Evolutionary conservation across 2,888 invertebrate species (phyloP).

Genomic region (Lochmaea crataegi): DNA sequence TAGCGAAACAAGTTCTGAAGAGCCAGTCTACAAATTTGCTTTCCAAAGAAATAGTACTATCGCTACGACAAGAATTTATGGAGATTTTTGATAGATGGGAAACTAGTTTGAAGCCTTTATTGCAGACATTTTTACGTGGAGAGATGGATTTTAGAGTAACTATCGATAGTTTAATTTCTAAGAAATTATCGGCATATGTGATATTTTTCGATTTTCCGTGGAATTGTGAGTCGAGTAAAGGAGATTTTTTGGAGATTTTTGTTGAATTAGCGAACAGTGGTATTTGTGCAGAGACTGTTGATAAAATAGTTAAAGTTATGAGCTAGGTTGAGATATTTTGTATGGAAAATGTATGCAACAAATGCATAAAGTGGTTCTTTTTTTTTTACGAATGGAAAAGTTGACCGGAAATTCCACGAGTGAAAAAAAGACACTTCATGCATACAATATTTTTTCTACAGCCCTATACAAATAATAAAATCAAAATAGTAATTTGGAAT

Average conservation of each 20-base stretch:
- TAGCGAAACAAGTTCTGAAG: constrained; percentile 68
- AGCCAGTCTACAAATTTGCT: constrained; percentile 66
- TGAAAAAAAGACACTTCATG: too few species aligned
- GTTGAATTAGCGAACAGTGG: constrained; percentile 37
- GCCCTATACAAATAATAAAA: too few species aligned
- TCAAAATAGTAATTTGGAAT: too few species aligned
- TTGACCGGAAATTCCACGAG: too few species aligned
- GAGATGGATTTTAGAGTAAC: constrained; percentile 63
- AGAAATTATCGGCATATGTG: constrained; percentile 68
- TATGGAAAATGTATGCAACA: too few species aligned
- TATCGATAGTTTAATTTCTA: constrained; percentile 57
- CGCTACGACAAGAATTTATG: constrained; percentile 71
- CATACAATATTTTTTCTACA: too few species aligned
- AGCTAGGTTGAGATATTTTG: constrained; percentile 29
- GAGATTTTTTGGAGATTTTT: constrained; percentile 55
- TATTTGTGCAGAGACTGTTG: constrained; percentile 39
- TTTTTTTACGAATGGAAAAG: too few species aligned
- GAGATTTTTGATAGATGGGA: constrained; percentile 71
- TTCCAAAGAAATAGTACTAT: constrained; percentile 71
- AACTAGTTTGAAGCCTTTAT: constrained; percentile 42
- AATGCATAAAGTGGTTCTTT: too few species aligned
- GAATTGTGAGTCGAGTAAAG: constrained; percentile 57
- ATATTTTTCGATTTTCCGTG: constrained; percentile 71
- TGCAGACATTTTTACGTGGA: constrained; percentile 66
- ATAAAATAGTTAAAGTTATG: constrained; percentile 40